A percentile compares a stretch with the other conserved stretches of the same genome.
Conservation (phyloP, 53 echinoderm and acorn worm species). For the Antedon mediterranea region DNA sequence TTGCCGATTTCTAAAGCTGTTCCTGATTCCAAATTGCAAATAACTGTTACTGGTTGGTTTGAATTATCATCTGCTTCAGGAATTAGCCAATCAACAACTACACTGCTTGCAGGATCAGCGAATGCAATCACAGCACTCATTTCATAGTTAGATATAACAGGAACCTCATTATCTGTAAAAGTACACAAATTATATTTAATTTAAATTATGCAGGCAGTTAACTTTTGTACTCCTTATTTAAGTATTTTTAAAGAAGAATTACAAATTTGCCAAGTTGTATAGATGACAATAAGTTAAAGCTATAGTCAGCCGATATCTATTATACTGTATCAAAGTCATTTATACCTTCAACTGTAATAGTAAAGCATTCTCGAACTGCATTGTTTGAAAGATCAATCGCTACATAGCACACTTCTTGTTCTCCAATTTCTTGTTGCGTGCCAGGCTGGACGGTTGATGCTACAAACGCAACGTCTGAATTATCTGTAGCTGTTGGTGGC, state of each 20-base stretch:
- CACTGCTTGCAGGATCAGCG: neutral
- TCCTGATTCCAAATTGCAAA: neutral
- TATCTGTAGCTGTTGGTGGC: slow-evolving; percentile 38
- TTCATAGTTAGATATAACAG: neutral
- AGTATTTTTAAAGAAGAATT: no score
- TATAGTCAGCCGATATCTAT: no score
- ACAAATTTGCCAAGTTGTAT: no score
- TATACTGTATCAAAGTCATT: no score
- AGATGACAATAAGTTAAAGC: no score
- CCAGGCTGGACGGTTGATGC: neutral
- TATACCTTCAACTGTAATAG: neutral
- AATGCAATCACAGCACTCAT: neutral
- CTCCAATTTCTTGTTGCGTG: neutral
- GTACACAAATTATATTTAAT: no score
- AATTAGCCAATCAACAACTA: neutral
- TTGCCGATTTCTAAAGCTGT: neutral
- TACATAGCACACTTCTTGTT: slow-evolving; percentile 7
- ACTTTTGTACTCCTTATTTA: no score
- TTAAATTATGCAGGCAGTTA: no score
- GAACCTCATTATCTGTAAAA: neutral
- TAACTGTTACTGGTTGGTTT: neutral
- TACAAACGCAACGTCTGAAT: neutral
- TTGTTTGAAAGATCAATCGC: neutral
- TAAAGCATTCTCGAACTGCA: neutral
- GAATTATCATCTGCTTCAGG: neutral